Conservation (phyloP, 2,888 invertebrate species). For the Eristalinus aeneus region DNA sequence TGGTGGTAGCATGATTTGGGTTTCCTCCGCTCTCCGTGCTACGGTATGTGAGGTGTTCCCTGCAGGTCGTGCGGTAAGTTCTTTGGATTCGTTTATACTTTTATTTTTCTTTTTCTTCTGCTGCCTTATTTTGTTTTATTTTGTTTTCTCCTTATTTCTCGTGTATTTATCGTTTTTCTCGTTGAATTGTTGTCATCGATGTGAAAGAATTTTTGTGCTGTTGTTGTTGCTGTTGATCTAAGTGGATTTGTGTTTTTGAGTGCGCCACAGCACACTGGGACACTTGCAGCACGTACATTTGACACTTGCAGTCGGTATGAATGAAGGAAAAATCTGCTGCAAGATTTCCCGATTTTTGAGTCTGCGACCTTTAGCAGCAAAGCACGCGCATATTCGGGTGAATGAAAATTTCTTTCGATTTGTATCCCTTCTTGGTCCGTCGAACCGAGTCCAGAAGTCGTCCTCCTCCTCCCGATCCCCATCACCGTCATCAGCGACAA, state of each 20-base stretch:
- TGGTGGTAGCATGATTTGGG: constrained; percentile 1
- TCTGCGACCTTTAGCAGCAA: too few relatives aligned
- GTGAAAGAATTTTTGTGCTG: constrained; percentile 54
- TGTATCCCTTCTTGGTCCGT: constrained; percentile 33
- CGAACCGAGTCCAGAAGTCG: not conserved
- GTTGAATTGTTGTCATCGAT: constrained; percentile 66
- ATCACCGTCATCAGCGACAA: not conserved
- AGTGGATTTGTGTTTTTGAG: constrained; percentile 42
- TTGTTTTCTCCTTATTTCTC: not conserved
- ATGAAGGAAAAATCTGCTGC: constrained; percentile 54
- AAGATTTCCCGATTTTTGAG: constrained; percentile 1
- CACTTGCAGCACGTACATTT: not conserved
- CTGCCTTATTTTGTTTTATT: constrained; percentile 46
- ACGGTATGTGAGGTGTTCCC: constrained; percentile 13
- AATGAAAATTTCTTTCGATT: constrained; percentile 65
- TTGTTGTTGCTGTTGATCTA: constrained; percentile 12
- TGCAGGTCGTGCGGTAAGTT: constrained; percentile 68
- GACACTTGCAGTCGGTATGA: not conserved
- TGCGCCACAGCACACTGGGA: constrained; percentile 48
- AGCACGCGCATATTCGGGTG: constrained; percentile 40
- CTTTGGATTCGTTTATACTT: constrained; percentile 50
- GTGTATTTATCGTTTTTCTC: constrained; percentile 58
- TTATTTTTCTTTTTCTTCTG: constrained; percentile 33
- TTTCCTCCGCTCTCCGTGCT: not conserved
- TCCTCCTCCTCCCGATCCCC: not conserved